A percentile compares a stretch with the other conserved stretches of the same genome.
phyloP scores from a whole-genome alignment of 2,113 vertebrate species.

The Narcine bancroftii region DNA sequence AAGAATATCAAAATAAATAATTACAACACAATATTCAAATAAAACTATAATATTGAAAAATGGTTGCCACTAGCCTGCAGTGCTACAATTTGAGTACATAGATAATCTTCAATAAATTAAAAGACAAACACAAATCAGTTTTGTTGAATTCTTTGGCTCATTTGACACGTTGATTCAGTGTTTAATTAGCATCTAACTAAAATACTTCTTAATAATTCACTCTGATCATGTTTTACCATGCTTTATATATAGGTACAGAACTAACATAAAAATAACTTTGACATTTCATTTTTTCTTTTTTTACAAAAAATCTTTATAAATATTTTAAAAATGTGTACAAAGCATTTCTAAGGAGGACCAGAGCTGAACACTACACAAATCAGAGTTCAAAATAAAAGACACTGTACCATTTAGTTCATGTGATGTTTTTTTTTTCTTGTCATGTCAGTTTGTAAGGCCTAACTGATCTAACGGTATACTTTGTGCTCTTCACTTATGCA shows the following conservation, averaged over 20 bases:
- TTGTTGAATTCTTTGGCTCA: conserved; percentile 81
- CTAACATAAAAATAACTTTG: conserved; percentile 81
- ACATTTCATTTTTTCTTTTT: conserved; percentile 62
- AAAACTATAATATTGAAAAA: conserved; percentile 31
- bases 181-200: conserved; percentile 65
- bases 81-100: conserved; percentile 32
- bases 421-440: conserved; percentile 64
- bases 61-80: conserved; percentile 30
- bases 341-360: conserved; percentile 78
- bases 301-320: conserved; percentile 78
- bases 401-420: conserved; percentile 67
- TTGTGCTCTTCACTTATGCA: conserved; percentile 37
- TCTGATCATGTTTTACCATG: conserved; percentile 70
- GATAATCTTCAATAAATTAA: conserved; percentile 36
- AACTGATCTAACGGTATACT: conserved; percentile 62
- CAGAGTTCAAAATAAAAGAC: conserved; percentile 70
- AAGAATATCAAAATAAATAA: conserved; percentile 32
- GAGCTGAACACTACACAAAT: conserved; percentile 66
- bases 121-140: conserved; percentile 68
- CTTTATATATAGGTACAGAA: conserved; percentile 76
- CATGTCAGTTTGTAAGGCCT: conserved; percentile 69
- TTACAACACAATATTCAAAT: conserved; percentile 36
- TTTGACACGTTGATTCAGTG: conserved; percentile 75
- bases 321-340: conserved; percentile 89
- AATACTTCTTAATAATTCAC: conserved; percentile 71